A percentile compares a stretch with the other conserved stretches of the same genome.
Evolutionary conservation across 2,888 invertebrate genomes (phyloP).

Genomic region (Argynnis bischoffii): DNA sequence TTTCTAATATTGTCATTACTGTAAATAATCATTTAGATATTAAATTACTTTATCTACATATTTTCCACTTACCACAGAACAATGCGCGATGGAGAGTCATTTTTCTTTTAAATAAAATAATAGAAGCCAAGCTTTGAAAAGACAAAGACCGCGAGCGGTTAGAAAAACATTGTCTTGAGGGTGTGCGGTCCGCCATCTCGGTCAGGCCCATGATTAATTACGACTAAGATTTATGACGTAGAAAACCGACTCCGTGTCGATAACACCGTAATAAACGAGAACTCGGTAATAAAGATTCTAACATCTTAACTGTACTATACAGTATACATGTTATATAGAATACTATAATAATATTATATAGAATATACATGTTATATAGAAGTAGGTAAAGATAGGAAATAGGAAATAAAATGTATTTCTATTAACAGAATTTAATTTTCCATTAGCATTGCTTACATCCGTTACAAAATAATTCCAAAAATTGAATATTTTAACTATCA

Average conservation of each 20-base stretch:
- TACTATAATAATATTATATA: no score
- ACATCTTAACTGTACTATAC: constrained; percentile 1
- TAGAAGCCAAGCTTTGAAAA: constrained; percentile 38
- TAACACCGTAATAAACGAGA: constrained; percentile 41
- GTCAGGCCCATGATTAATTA: constrained; percentile 54
- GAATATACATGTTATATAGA: not conserved
- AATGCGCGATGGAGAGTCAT: constrained; percentile 23
- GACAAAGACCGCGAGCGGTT: constrained; percentile 46
- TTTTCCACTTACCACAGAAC: constrained; percentile 16
- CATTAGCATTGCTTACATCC: no score
- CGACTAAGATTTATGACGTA: constrained; percentile 51
- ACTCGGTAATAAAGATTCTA: constrained; percentile 22
- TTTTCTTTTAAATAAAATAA: constrained; percentile 42
- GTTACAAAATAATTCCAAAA: no score
- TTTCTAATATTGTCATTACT: constrained; percentile 19
- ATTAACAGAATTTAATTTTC: no score
- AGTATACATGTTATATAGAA: not conserved
- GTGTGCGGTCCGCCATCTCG: constrained; percentile 45
- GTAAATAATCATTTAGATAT: constrained; percentile 19
- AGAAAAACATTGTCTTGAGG: constrained; percentile 50
- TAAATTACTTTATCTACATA: constrained; percentile 5
- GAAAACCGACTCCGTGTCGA: constrained; percentile 48
- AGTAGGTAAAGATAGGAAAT: not conserved
- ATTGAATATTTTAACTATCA: no score
- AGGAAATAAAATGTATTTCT: no score